Evolutionary conservation across 2,797 vertebrate species (phyloP).

Genomic region (Artibeus lituratus): DNA sequence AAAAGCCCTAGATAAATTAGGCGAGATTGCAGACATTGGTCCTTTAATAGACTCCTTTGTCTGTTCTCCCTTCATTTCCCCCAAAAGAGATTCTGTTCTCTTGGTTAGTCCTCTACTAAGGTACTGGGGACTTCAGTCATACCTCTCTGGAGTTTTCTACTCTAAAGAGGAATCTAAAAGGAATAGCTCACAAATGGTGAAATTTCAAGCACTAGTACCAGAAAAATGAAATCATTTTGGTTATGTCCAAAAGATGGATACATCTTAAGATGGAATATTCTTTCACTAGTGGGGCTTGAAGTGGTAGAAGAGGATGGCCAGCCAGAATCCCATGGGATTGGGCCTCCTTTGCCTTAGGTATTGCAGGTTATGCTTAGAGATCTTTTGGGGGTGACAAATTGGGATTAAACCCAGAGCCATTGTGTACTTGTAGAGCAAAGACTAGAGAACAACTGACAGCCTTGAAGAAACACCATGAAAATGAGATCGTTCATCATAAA

Average conservation of each 20-base stretch:
- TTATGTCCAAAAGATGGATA: not conserved
- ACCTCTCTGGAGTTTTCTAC: not conserved
- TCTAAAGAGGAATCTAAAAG: not conserved
- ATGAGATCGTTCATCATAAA: slow-evolving; percentile 92
- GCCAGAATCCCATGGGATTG: not conserved
- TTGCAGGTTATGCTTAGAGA: not conserved
- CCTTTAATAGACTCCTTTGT: not conserved
- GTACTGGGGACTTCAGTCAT: not conserved
- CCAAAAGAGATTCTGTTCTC: not conserved
- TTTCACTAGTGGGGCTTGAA: not conserved
- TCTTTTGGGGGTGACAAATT: not conserved
- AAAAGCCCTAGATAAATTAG: slow-evolving; percentile 2
- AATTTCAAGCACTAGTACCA: not conserved
- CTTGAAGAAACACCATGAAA: slow-evolving; percentile 89
- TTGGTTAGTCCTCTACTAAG: not conserved
- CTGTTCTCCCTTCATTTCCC: not conserved
- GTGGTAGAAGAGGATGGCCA: not conserved
- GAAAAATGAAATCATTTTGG: not conserved
- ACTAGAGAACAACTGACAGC: slow-evolving; percentile 88
- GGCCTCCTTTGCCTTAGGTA: not conserved
- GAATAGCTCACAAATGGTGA: not conserved
- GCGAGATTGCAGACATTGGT: not conserved
- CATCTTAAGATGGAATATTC: not conserved
- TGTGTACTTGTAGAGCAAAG: slow-evolving; percentile 85
- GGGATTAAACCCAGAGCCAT: not conserved